phyloP scores from a whole-genome alignment of 2,888 invertebrate species.

The Agrypnus murinus region DNA sequence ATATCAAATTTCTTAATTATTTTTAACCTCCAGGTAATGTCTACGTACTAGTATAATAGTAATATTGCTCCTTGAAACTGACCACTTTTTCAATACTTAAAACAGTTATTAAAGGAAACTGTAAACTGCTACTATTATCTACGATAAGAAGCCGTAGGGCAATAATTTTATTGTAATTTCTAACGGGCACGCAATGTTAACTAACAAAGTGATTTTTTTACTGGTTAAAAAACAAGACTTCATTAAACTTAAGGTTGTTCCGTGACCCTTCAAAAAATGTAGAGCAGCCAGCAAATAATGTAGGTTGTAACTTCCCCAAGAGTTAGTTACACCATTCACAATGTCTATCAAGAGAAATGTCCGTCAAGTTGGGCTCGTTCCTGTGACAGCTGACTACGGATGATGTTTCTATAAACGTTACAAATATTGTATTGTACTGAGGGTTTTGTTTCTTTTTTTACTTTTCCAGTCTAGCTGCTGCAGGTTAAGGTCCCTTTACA shows the following conservation, averaged over 20 bases:
- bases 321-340: conserved; percentile 9
- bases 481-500: conserved; percentile 43
- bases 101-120: no score
- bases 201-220: neutral
- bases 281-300: conserved; percentile 2
- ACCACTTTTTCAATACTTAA: no score
- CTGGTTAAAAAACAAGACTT: conserved; percentile 28
- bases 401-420: conserved; percentile 64
- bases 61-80: no score
- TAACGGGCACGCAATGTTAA: conserved; percentile 22
- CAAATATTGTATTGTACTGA: conserved; percentile 61
- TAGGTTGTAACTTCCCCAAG: conserved; percentile 18
- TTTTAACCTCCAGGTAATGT: no score
- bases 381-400: conserved; percentile 59
- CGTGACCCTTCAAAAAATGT: conserved; percentile 2
- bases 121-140: no score
- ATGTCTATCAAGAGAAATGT: conserved; percentile 40
- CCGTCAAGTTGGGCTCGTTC: conserved; percentile 55
- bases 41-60: no score
- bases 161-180: conserved; percentile 4
- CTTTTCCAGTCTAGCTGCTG: conserved; percentile 37
- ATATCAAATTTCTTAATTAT: no score
- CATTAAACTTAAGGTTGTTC: conserved; percentile 20
- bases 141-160: conserved; percentile 11
- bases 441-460: conserved; percentile 56